Evolutionary conservation across 53 echinoderm and acorn worm genomes (phyloP).

Genomic region (Echinometra lucunter): DNA sequence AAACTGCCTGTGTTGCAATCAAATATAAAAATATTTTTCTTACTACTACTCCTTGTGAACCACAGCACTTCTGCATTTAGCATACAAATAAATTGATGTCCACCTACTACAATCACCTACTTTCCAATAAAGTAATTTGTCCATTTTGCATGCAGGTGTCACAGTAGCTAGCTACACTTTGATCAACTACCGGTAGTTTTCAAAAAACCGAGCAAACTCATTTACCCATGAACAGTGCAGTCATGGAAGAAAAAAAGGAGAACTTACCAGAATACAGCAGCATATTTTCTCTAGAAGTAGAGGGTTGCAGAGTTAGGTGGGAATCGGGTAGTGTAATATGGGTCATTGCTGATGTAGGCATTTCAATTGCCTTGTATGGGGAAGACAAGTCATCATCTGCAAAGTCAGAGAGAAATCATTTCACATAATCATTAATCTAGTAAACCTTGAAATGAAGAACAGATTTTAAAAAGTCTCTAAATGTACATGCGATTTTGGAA

Average conservation of each 20-base stretch:
- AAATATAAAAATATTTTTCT: no score
- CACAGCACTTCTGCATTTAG: neutral
- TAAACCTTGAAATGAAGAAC: neutral
- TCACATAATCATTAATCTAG: neutral
- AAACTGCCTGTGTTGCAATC: no score
- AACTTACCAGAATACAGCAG: slow-evolving; percentile 38
- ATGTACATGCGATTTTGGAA: no score
- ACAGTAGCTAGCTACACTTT: no score
- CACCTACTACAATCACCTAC: no score
- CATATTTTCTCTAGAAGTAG: slow-evolving; percentile 48
- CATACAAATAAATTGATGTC: neutral
- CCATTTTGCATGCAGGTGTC: no score
- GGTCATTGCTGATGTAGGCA: neutral
- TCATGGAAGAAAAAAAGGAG: neutral
- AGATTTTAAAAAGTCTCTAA: neutral
- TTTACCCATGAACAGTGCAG: no score
- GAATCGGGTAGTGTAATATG: slow-evolving; percentile 33
- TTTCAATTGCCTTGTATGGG: slow-evolving; percentile 16
- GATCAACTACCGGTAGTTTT: no score
- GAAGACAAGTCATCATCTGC: slow-evolving; percentile 62
- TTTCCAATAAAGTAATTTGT: no score
- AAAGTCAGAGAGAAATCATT: neutral
- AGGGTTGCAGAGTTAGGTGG: slow-evolving; percentile 40
- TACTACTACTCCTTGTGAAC: neutral
- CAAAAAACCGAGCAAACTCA: no score